Conservation (phyloP, 2,888 invertebrate species). For the Lithophane leautieri region DNA sequence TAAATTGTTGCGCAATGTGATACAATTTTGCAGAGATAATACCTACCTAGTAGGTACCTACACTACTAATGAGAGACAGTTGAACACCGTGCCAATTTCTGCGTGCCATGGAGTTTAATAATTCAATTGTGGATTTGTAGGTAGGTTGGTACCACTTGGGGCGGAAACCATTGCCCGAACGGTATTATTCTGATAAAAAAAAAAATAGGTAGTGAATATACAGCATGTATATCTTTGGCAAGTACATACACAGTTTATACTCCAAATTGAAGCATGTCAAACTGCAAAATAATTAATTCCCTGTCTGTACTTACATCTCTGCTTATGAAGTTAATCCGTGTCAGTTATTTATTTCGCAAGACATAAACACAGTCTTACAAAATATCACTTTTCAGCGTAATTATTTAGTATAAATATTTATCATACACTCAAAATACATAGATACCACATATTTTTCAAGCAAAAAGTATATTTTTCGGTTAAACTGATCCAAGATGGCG, state of each 20-base stretch:
- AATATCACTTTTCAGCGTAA: not conserved
- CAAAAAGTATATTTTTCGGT: not conserved
- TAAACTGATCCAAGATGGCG: constrained; percentile 31
- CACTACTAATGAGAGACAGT: constrained; percentile 15
- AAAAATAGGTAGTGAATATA: constrained; percentile 7
- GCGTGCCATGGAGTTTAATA: constrained; percentile 60
- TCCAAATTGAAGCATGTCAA: not conserved
- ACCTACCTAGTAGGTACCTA: not conserved
- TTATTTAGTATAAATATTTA: constrained; percentile 14
- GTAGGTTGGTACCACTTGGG: constrained; percentile 24
- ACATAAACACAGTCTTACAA: not conserved
- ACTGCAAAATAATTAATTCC: not conserved
- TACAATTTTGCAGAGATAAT: constrained; percentile 4
- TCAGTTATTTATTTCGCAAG: not conserved
- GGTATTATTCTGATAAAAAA: constrained; percentile 53
- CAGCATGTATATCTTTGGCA: not conserved
- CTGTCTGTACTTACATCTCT: not conserved
- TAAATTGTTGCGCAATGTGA: constrained; percentile 10
- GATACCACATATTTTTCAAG: constrained; percentile 7
- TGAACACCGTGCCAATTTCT: constrained; percentile 52
- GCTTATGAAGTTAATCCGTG: not conserved
- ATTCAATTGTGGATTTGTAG: constrained; percentile 62
- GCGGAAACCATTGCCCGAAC: constrained; percentile 51
- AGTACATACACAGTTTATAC: not conserved
- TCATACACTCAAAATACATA: constrained; percentile 25